Evolutionary conservation across 35 echinoderm and acorn worm species (phyloP).

Genomic region (Amphiura filiformis): DNA sequence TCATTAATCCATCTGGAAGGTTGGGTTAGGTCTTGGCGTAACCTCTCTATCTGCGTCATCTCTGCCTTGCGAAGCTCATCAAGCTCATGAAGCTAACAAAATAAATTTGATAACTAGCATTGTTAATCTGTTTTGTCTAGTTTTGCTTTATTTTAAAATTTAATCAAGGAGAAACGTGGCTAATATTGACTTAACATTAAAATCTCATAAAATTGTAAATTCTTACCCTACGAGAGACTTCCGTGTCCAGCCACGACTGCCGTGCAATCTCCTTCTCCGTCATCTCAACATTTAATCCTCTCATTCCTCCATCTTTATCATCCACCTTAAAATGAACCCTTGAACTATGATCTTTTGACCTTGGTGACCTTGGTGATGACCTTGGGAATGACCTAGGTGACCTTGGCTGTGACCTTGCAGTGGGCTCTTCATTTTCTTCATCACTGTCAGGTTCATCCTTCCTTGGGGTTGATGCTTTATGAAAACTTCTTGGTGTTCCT

Average conservation of each 20-base stretch:
- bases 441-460: neutral
- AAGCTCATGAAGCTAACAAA: neutral
- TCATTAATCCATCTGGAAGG: constrained; percentile 3
- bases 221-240: constrained; percentile 27
- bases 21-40: neutral
- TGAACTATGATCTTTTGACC: neutral
- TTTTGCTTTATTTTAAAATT: neutral
- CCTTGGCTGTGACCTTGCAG: neutral
- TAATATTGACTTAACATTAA: neutral
- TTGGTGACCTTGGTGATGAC: neutral
- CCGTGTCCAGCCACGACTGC: constrained; percentile 43
- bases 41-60: neutral
- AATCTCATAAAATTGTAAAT: too few relatives aligned
- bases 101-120: too few relatives aligned
- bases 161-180: too few relatives aligned
- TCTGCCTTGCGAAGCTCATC: neutral
- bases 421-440: neutral
- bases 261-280: constrained; percentile 40
- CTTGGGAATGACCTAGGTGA: neutral
- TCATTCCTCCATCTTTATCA: neutral
- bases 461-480: constrained; percentile 27
- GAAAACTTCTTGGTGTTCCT: constrained; percentile 63
- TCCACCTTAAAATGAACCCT: neutral
- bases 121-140: too few relatives aligned
- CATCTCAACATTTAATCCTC: constrained; percentile 13